Percentiles rank a stretch among this genome's conserved stretches.
Evolutionary conservation across 2,888 invertebrate species (phyloP).

Genomic region (Pherbina coryleti): DNA sequence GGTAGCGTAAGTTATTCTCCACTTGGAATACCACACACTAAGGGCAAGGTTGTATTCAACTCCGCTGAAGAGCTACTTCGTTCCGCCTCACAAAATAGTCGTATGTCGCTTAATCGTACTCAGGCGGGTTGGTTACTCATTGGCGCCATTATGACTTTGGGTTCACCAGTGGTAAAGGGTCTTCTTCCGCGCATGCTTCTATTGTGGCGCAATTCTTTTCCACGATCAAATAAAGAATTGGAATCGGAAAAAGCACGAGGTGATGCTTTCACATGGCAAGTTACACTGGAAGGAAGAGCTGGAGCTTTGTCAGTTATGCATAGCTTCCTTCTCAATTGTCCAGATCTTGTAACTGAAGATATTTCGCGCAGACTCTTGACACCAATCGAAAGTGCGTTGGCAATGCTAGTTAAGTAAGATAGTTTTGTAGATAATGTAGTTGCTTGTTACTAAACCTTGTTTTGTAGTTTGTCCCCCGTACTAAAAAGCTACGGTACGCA

Average conservation of each 20-base stretch:
- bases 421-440: conserved; percentile 1
- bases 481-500: conserved; percentile 91
- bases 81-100: conserved; percentile 96
- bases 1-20: conserved; percentile 92
- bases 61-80: conserved; percentile 96
- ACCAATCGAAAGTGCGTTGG: conserved; percentile 95
- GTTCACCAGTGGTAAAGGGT: conserved; percentile 92
- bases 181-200: conserved; percentile 93
- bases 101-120: conserved; percentile 93
- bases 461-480: conserved; percentile 82
- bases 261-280: conserved; percentile 99
- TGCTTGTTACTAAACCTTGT: not conserved
- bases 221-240: conserved; percentile 94
- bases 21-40: conserved; percentile 94
- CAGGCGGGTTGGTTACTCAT: conserved; percentile 98
- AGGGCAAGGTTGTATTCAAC: conserved; percentile 97
- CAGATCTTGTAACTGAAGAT: conserved; percentile 91
- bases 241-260: conserved; percentile 96
- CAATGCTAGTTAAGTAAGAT: conserved; percentile 91
- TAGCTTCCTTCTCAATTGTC: conserved; percentile 91
- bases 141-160: conserved; percentile 95
- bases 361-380: conserved; percentile 88
- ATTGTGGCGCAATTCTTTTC: conserved; percentile 98
- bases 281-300: conserved; percentile 95
- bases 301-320: conserved; percentile 97